phyloP scores from a whole-genome alignment of 1,140 invertebrate genomes.

The Pemphigus obesinymphae region DNA sequence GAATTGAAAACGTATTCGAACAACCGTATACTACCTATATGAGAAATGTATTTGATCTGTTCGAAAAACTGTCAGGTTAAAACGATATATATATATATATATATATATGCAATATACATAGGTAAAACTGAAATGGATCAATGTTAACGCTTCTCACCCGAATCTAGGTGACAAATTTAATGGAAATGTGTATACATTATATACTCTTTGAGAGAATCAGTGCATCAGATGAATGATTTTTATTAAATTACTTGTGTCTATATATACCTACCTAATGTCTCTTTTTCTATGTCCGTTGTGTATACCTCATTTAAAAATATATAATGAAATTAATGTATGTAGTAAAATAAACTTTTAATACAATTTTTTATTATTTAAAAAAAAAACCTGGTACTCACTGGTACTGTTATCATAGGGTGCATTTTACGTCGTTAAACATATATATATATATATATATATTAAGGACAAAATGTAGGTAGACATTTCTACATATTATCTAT shows the following conservation, averaged over 20 bases:
- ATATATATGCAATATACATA: too few relatives aligned
- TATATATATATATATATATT: neutral
- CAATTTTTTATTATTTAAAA: too few relatives aligned
- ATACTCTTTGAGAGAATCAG: neutral
- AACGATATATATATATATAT: too few relatives aligned
- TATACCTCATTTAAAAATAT: neutral
- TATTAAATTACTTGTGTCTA: neutral
- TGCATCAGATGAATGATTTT: neutral
- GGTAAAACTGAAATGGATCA: neutral
- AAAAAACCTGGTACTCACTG: conserved; percentile 28
- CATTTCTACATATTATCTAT: neutral
- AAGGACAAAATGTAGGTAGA: neutral
- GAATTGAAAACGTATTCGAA: neutral
- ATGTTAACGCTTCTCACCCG: neutral
- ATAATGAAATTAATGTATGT: conserved; percentile 13
- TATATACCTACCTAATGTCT: too few relatives aligned
- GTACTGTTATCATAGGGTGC: conserved; percentile 15
- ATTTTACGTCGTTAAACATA: neutral
- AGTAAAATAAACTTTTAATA: conserved; percentile 21
- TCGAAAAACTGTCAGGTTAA: neutral
- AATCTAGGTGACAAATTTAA: neutral
- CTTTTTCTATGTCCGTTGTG: neutral
- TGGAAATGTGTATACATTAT: neutral
- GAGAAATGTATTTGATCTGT: neutral
- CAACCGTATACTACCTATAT: too few relatives aligned